Evolutionary conservation across 2,888 invertebrate genomes (phyloP).

Genomic region (Parochlus steinenii): DNA sequence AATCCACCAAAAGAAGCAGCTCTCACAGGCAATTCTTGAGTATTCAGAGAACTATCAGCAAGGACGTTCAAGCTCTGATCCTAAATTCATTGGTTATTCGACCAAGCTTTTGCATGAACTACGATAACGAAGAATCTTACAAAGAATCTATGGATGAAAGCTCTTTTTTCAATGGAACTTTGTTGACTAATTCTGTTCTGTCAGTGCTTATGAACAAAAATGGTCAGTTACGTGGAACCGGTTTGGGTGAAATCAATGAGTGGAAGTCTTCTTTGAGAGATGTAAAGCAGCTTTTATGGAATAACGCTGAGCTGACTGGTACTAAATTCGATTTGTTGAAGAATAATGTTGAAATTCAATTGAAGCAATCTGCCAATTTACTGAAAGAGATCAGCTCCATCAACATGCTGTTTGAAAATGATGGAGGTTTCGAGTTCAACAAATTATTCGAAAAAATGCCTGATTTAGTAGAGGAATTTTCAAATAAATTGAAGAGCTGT

Average conservation of each 20-base stretch:
- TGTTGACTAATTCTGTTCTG: slow-evolving; percentile 14
- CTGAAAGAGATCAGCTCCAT: slow-evolving; percentile 1
- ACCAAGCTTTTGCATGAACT: neutral
- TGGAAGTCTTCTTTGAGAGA: slow-evolving; percentile 22
- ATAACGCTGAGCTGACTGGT: slow-evolving; percentile 36
- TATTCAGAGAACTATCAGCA: neutral
- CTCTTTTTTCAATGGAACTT: slow-evolving; percentile 4
- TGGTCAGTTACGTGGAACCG: slow-evolving; percentile 22
- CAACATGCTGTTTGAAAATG: slow-evolving; percentile 3
- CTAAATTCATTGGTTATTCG: slow-evolving; percentile 2
- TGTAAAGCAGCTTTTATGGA: slow-evolving; percentile 36
- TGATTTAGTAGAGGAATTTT: neutral
- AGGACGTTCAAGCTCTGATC: neutral
- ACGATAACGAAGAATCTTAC: slow-evolving; percentile 1
- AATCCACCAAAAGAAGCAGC: neutral
- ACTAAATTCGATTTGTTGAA: slow-evolving; percentile 27
- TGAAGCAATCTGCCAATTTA: neutral
- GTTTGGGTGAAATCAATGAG: slow-evolving; percentile 22
- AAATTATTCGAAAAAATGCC: slow-evolving; percentile 1
- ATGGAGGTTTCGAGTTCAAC: slow-evolving; percentile 9
- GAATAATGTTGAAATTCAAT: slow-evolving; percentile 17
- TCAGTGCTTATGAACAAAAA: slow-evolving; percentile 20
- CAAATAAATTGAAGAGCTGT: neutral
- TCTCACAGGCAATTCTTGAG: no score
- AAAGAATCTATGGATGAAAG: neutral